Conservation (phyloP, 1,140 invertebrate species). For the Oryctes rhinoceros region DNA sequence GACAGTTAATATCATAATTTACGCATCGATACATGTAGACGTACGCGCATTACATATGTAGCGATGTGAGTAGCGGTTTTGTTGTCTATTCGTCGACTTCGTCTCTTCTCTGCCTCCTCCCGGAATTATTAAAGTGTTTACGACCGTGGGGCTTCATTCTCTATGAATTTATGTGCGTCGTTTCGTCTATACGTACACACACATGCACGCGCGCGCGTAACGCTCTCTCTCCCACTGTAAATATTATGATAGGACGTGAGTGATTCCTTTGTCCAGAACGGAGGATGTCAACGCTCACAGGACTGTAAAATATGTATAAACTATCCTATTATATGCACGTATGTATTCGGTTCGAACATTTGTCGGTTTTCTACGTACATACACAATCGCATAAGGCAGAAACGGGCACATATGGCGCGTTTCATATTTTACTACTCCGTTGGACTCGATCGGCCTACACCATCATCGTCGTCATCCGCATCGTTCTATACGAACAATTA, state of each 20-base stretch:
- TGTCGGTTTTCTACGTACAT: too few species aligned
- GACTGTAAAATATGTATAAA: slow-evolving; percentile 45
- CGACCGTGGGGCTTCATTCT: slow-evolving; percentile 16
- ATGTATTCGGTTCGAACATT: too few species aligned
- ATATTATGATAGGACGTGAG: slow-evolving; percentile 45
- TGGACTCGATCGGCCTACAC: neutral
- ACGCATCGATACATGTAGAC: neutral
- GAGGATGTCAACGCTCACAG: slow-evolving; percentile 22
- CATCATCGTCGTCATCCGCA: neutral
- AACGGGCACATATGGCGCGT: too few species aligned
- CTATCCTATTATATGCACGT: too few species aligned
- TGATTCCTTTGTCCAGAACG: slow-evolving; percentile 39
- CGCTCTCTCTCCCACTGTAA: slow-evolving; percentile 12
- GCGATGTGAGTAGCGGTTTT: neutral
- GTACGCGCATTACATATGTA: neutral
- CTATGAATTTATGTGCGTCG: slow-evolving; percentile 36
- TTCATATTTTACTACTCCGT: too few species aligned
- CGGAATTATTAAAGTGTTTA: slow-evolving; percentile 44
- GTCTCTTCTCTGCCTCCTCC: neutral
- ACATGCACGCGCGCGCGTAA: too few species aligned
- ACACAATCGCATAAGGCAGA: too few species aligned
- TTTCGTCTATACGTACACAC: neutral
- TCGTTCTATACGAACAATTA: neutral
- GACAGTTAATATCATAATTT: slow-evolving; percentile 29
- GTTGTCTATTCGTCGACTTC: neutral